Base-by-base conservation (phyloP, 64 coral and sea anemone genomes). In the Montipora capricornis region DNA sequence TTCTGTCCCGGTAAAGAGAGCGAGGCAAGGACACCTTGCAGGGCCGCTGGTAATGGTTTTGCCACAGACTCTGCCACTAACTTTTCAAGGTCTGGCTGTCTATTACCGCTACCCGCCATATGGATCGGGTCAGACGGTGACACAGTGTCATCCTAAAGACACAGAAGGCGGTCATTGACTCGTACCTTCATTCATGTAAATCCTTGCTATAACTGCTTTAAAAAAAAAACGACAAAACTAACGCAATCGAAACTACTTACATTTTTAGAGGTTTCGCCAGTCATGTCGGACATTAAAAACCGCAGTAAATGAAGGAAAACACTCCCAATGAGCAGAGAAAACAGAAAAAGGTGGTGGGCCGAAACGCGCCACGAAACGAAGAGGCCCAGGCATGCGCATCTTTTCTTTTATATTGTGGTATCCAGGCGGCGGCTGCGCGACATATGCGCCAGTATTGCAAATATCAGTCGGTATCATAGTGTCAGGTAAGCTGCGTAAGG, bases 361-460 rank as follows among this genome's bases (percentile, higher is more conserved):
- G 19, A 73, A 74, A 74, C 24, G 70, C 6, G 70, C 70, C 70
- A 74, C 70, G 70, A 74, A 74, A 74, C 70, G 24, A 74, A 29
- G 70, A 74, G 70, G 70, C 24, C 44, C 70, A 74, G 22, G 22
- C n/a, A 73, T 73, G 70, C 70, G n/a, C n/a, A 24, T 73, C 13
- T 17, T 17, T 17, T 68, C 9, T 68, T 68, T 68, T 68, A n/a
- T 68, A 68, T 68, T 68, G 66, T 68, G 66, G 66, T 68, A 68
- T 68, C 66, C 66, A 68, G 66, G 66, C 66, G 0, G 14, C 66
- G 52, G 52, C 52, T 2, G 9, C 66, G 66, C 66, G 14, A 68
- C 66, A 68, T 68, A 68, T 68, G 66, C 66, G 17, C 66, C 66
- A 68, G 66, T n/a, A 68, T 68, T 68, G 66, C 14, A 16, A 68